Evolutionary conservation across 2,113 vertebrate genomes (phyloP), one percentile per base, ranked within the genome.

Genomic region (Apteryx mantelli): DNA sequence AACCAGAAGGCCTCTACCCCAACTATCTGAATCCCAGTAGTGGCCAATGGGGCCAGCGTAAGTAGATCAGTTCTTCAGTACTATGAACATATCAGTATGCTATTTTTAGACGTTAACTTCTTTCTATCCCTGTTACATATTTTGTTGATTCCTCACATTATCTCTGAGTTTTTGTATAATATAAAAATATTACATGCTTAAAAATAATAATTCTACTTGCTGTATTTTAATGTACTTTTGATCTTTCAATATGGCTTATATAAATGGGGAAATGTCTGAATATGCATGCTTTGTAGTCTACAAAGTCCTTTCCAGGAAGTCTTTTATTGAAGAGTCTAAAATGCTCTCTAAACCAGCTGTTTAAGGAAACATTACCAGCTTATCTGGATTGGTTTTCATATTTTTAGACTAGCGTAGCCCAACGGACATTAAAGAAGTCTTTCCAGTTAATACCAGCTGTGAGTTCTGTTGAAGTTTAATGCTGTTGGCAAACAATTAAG

Each of bases 1-100:
- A 99, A 96, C 99, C 99, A 38, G 99, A 99, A 95, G 99, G 99
- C 17, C 98, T 99, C 82, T 99, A 99, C 85, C 99, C 99, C 56
- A 99, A 99, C 98, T 99, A 99, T 88, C 98, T 99, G 97, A 99
- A 99, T 97, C 99, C 99, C 77, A 99, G 99, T 98, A 99, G 99
- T 66, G 99, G 99, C 91, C 99, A 99, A 63, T 99, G 99, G 99
- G 99, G 99, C 66, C 99, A 99, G 78, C 99, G 99, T 99, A 98
- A 99, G 99, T 99, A 95, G 30, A 73, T 87, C 36, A 8, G 13
- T 83, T 91, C 42, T 86, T 74, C 53, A 42, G 18, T 66, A 15
- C 44, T 77, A 0, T 26, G 28, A 60, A 19, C 26, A 38, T 73
- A 2, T 48, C 14, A 2, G 8, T 3, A 1, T 89, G 61, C 58